A percentile compares a stretch with the other conserved stretches of the same genome.
These are phyloP conservation scores for Distichodus sexfasciatus DNA, from an alignment of 2,797 vertebrate species.

Conservation along the genomic window DNA sequence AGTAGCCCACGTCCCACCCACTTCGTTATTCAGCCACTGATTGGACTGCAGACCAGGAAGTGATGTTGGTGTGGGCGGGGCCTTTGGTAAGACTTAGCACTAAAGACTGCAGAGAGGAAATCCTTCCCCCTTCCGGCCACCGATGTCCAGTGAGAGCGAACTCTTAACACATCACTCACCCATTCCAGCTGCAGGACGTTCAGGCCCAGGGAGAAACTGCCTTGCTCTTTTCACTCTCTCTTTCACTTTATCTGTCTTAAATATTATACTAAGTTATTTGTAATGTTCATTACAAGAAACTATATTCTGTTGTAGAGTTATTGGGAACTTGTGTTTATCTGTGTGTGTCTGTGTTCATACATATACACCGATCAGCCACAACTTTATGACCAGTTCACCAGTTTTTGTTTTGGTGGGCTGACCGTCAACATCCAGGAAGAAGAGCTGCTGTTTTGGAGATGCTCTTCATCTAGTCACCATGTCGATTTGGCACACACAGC, in stretches of 20 bases:
- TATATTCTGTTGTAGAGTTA: slow-evolving; percentile 64
- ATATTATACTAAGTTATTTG: slow-evolving; percentile 78
- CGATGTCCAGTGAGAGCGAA: slow-evolving; percentile 59
- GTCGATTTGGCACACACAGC: too few relatives aligned
- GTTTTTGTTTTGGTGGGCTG: too few relatives aligned
- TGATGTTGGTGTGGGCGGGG: slow-evolving; percentile 43
- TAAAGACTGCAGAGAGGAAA: slow-evolving; percentile 63
- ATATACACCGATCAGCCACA: too few relatives aligned
- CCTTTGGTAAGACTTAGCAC: slow-evolving; percentile 65
- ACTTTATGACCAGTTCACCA: too few relatives aligned
- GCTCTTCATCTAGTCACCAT: too few relatives aligned
- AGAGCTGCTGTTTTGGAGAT: too few relatives aligned
- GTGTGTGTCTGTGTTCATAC: slow-evolving; percentile 64
- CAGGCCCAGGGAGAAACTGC: slow-evolving; percentile 27
- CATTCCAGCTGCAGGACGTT: slow-evolving; percentile 49
- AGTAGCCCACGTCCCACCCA: slow-evolving; percentile 49
- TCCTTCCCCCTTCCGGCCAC: slow-evolving; percentile 56
- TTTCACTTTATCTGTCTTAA: slow-evolving; percentile 14
- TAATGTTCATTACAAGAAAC: slow-evolving; percentile 68
- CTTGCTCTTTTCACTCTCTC: slow-evolving; percentile 6
- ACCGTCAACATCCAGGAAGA: too few relatives aligned
- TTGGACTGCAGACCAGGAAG: slow-evolving; percentile 70
- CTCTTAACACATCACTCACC: slow-evolving; percentile 48
- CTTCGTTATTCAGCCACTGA: slow-evolving; percentile 61
- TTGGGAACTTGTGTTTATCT: slow-evolving; percentile 65